A percentile compares a stretch with the other conserved stretches of the same genome.
These are phyloP conservation scores for Hassar affinis DNA, from an alignment of 2,113 vertebrate species.

Conservation along the genomic window DNA sequence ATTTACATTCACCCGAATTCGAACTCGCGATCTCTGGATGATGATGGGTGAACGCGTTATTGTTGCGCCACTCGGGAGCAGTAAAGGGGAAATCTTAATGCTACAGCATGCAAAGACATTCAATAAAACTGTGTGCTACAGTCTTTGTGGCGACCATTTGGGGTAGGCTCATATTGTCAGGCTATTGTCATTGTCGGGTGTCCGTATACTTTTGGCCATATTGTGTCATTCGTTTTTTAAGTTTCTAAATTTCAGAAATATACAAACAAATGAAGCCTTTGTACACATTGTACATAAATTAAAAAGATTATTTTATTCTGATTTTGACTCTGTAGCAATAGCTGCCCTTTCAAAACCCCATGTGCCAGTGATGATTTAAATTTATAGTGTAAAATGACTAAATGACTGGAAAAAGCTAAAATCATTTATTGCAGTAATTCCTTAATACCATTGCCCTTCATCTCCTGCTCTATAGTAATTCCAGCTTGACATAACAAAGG, in stretches of 20 bases:
- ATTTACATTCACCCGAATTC: no score
- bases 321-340: background rate
- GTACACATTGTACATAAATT: background rate
- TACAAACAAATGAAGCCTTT: background rate
- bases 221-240: background rate
- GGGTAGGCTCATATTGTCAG: background rate
- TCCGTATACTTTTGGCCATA: background rate
- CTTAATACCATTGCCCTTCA: background rate
- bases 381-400: no score
- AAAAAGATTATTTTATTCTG: background rate
- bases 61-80: background rate
- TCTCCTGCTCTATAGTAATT: background rate
- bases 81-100: background rate
- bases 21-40: no score
- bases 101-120: background rate
- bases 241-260: background rate
- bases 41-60: background rate
- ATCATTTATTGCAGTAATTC: background rate
- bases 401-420: background rate
- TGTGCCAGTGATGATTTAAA: background rate
- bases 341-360: background rate
- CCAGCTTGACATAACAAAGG: slow-evolving; percentile 21
- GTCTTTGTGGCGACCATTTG: background rate
- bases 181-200: background rate
- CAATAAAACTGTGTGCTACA: background rate